Evolutionary conservation across 2,113 vertebrate species (phyloP), one percentile per base, ranked within the genome.

Genomic region (Sinocyclocheilus maitianheensis): DNA sequence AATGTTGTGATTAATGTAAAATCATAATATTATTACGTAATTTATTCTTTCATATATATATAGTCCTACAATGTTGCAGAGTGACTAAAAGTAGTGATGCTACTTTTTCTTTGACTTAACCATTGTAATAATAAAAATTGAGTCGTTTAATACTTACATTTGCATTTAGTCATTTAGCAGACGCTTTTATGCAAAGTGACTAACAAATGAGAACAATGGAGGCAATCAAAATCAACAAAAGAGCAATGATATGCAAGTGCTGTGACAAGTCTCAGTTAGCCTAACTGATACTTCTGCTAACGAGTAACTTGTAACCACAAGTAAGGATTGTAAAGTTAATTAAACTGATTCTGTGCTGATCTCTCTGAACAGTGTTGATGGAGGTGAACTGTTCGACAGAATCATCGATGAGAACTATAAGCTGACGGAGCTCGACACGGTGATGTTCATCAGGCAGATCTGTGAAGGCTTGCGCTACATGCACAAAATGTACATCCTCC

Each of bases 401-500:
- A 99, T 97, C 76, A 99, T 96, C 86, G 98, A 99, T 72, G 97
- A 99, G 91, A 99, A 99, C 91, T 96, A 92, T 84, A 96, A 96
- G 12, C 96, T 99, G 93, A 99, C 97, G 88, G 97, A 99, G 89
- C 92, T 99, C 90, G 97, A 98, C 85, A 96, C 98, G 0, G 93
- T 96, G 88, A 95, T 97, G 85, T 97, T 99, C 89, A 97, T 99
- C 88, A 95, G 95, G 88, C 97, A 99, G 92, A 99, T 99, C 89
- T 99, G 98, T 81, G 97, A 98, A 72, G 98, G 98, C 34, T 93
- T 99, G 87, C 95, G 95, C 77, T 94, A 99, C 92, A 98, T 99
- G 97, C 98, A 99, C 88, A 97, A 97, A 92, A 98, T 98, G 97
- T 98, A 97, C 84, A 96, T 99, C 87, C 95, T 99, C 22, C 98